Conservation (phyloP, 2,113 vertebrate species). For the Charina bottae region DNA sequence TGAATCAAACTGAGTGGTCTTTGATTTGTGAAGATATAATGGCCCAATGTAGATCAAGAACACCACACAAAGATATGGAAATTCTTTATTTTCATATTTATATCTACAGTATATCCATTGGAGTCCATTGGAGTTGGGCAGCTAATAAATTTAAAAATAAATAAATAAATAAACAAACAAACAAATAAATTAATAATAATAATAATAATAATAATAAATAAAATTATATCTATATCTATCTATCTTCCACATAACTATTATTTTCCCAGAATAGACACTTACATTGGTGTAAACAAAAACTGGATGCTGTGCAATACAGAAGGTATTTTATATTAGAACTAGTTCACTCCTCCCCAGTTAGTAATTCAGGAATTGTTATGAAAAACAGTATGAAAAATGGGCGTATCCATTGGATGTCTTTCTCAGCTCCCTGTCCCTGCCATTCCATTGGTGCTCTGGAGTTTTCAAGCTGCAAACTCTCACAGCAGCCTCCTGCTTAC, state of each 20-base stretch:
- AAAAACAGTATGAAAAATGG: conserved; percentile 17
- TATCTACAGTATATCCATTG: too few relatives aligned
- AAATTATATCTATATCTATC: background rate
- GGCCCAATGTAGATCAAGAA: too few relatives aligned
- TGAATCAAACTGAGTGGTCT: too few relatives aligned
- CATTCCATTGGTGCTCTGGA: background rate
- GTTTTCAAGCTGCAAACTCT: conserved; percentile 5
- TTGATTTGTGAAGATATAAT: too few relatives aligned
- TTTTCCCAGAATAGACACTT: background rate
- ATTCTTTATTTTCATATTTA: too few relatives aligned
- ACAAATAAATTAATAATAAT: too few relatives aligned
- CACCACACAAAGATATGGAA: too few relatives aligned
- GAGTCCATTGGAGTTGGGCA: too few relatives aligned
- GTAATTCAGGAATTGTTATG: background rate
- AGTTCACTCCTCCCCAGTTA: background rate
- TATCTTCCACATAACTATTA: background rate
- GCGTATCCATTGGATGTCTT: background rate
- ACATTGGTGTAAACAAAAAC: background rate
- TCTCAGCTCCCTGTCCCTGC: conserved; percentile 15
- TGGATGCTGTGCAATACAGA: background rate
- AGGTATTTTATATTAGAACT: background rate
- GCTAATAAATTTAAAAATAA: background rate
- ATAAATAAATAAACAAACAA: too few relatives aligned
- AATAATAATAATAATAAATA: background rate
- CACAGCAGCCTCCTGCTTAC: conserved; percentile 10